Evolutionary conservation across 2,797 vertebrate genomes (phyloP).

Genomic region (Hylomyscus alleni): DNA sequence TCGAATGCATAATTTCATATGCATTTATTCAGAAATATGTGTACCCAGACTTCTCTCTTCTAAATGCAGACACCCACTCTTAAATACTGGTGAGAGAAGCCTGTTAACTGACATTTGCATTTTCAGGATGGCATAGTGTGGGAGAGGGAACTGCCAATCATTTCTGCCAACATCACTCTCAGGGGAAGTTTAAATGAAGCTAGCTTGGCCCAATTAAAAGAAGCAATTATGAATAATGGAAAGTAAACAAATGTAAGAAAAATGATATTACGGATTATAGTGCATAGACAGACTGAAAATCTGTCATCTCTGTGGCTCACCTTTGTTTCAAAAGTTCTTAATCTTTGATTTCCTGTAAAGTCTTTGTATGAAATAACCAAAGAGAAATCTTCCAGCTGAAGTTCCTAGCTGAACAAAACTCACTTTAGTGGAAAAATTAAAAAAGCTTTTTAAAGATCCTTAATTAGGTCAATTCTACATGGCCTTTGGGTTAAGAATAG

Average conservation of each 20-base stretch:
- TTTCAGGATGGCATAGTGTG: constrained; percentile 79
- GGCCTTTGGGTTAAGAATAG: constrained; percentile 81
- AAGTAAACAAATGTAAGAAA: constrained; percentile 77
- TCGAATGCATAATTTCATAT: constrained; percentile 74
- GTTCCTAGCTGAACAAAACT: constrained; percentile 82
- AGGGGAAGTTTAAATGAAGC: constrained; percentile 80
- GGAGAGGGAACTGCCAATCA: constrained; percentile 84
- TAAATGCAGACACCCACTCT: constrained; percentile 82
- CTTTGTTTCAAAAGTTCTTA: constrained; percentile 72
- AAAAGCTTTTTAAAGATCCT: constrained; percentile 78
- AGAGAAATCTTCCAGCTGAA: constrained; percentile 81
- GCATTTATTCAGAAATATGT: constrained; percentile 82
- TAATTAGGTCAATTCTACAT: constrained; percentile 86
- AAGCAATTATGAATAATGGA: constrained; percentile 83
- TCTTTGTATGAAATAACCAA: constrained; percentile 83
- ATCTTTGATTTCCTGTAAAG: constrained; percentile 78
- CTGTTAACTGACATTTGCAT: constrained; percentile 84
- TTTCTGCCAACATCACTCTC: constrained; percentile 78
- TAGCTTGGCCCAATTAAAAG: constrained; percentile 83
- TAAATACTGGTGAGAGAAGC: constrained; percentile 75
- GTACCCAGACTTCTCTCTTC: constrained; percentile 77
- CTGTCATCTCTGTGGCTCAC: constrained; percentile 61
- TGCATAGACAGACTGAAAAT: constrained; percentile 64
- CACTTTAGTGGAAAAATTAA: constrained; percentile 79
- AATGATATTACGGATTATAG: constrained; percentile 58